These are phyloP conservation scores for Penaeus indicus DNA, from an alignment of 1,140 invertebrate genomes.

Conservation along the genomic window DNA sequence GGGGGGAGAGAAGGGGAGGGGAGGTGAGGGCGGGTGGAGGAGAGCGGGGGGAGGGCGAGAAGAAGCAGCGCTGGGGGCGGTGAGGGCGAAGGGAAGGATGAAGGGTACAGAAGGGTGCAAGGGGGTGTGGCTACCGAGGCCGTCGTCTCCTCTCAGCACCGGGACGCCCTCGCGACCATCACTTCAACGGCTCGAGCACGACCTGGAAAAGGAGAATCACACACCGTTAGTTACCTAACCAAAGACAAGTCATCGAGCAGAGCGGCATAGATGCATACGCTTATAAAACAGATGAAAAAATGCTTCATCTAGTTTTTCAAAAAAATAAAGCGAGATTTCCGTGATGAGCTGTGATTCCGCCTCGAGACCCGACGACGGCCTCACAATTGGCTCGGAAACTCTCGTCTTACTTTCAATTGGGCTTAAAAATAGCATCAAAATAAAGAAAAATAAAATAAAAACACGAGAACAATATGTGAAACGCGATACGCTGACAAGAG, in stretches of 20 bases:
- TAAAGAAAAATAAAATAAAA: not conserved
- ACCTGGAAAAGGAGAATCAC: too few species aligned
- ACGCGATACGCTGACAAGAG: not conserved
- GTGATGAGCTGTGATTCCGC: too few species aligned
- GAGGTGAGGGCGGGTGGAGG: not conserved
- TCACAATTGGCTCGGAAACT: too few species aligned
- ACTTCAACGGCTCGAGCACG: not conserved
- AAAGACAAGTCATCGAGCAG: too few species aligned
- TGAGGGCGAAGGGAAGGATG: not conserved
- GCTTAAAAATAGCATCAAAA: not conserved
- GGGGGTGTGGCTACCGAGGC: constrained; percentile 3
- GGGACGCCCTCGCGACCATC: not conserved
- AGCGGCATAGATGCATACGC: too few species aligned
- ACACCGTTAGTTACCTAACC: too few species aligned
- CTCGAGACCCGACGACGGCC: too few species aligned
- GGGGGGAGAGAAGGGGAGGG: not conserved
- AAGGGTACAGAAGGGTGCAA: not conserved
- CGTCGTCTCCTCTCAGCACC: not conserved
- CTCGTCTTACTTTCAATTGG: too few species aligned
- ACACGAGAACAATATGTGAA: not conserved
- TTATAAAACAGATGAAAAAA: too few species aligned
- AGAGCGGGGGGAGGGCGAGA: not conserved
- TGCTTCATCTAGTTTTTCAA: too few species aligned
- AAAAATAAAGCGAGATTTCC: too few species aligned
- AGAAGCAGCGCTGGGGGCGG: not conserved